Evolutionary conservation across 1,140 invertebrate species (phyloP), one percentile per base, ranked within the genome.

Genomic region (Dendroctonus valens): DNA sequence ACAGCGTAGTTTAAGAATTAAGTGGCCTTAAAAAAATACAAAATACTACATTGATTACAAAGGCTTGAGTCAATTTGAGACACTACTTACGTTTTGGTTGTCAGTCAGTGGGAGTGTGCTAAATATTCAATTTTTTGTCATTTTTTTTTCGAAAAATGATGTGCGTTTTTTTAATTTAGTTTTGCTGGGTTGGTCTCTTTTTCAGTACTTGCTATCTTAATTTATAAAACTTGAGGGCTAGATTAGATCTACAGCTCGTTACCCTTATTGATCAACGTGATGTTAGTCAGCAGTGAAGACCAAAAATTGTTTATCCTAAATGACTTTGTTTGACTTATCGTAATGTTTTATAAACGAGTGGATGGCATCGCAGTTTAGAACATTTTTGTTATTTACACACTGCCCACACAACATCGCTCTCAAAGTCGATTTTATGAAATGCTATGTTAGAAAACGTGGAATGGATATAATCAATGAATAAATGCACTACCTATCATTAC

Each of bases 391-490:
- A 59, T 37, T 7, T 38, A 59, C 44, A 48, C 44, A 59, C 59
- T 51, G 39, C 58, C 58, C 46, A 52, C 38, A 12, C 7, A n/a
- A 61, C 41, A 39, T 41, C 38, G 4, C 38, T 7, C 52, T 15
- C 44, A 51, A 58, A 58, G 50, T 15, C 12, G 26, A 26, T 6
- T 64, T 55, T 26, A 7, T 7, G 12, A 7, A 55, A 15, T 63
- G 15, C 12, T 40, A 41, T 49, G 49, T 48, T 48, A 58, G 37
- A 54, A 73, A 73, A 58, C 70, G 69, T 76, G 73, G 75, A 78
- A 78, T 77, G 75, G 74, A 75, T 77, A 76, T 64, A 74, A 74
- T 75, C 67, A 74, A 74, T 75, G 72, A 72, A 73, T 72, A 75
- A 76, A 76, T 76, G 75, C 72, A 72, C 73, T 77, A 76, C 71